Conservation (phyloP, 2,113 vertebrate genomes). For the Cyanoderma ruficeps region DNA sequence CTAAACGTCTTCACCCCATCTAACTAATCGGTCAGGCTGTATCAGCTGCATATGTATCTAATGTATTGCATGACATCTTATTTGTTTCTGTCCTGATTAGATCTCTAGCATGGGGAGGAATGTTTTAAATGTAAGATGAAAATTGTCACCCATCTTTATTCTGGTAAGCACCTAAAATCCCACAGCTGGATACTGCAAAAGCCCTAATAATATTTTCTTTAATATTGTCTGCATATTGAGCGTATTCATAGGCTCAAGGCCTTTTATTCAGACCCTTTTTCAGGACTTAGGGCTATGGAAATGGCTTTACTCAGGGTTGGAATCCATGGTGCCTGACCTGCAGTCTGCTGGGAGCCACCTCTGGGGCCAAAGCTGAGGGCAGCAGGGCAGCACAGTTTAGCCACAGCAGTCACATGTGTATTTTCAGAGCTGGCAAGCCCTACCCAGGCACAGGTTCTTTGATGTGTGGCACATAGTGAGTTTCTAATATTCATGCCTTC, state of each 20-base stretch:
- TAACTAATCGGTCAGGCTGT: neutral
- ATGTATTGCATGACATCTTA: neutral
- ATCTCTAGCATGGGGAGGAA: slow-evolving; percentile 33
- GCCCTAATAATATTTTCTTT: slow-evolving; percentile 59
- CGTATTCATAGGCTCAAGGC: neutral
- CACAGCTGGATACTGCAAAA: slow-evolving; percentile 42
- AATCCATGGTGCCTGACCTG: neutral
- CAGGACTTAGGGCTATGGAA: neutral
- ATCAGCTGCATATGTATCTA: neutral
- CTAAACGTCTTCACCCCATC: neutral
- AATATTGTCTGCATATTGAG: neutral
- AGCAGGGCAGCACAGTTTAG: neutral
- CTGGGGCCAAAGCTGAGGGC: neutral
- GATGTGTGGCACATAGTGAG: neutral
- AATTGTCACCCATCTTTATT: slow-evolving; percentile 64
- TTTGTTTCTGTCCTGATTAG: slow-evolving; percentile 34
- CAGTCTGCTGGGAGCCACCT: neutral
- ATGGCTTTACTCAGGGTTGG: neutral
- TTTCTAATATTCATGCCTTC: neutral
- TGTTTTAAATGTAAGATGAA: slow-evolving; percentile 9
- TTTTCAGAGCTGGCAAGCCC: neutral
- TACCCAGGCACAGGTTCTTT: neutral
- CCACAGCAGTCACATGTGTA: neutral
- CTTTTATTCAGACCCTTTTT: neutral
- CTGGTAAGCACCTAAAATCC: neutral